Conservation (phyloP, 2,797 vertebrate genomes). For the Lutra lutra region DNA sequence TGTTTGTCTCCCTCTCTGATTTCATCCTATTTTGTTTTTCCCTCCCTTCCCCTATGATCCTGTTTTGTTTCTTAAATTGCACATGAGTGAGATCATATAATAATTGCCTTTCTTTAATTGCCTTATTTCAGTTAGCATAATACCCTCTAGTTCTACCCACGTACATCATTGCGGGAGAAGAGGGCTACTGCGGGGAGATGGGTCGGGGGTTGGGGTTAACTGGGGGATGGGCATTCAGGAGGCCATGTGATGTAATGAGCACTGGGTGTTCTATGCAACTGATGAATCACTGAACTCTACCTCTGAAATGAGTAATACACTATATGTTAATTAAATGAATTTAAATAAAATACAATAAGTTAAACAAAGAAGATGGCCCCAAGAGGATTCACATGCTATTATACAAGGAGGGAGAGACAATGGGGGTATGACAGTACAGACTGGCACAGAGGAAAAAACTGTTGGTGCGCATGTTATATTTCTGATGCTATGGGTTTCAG, state of each 20-base stretch:
- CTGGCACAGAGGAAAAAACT: neutral
- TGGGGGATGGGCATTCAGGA: no score
- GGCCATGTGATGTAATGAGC: neutral
- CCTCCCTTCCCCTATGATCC: neutral
- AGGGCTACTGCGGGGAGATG: neutral
- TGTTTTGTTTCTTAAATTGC: neutral
- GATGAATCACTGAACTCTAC: neutral
- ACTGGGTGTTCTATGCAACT: neutral
- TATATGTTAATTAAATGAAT: neutral
- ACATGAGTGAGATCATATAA: neutral
- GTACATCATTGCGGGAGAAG: neutral
- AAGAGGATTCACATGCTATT: neutral
- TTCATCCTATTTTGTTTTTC: neutral
- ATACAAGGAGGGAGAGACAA: no score
- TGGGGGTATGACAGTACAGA: rapidly evolving
- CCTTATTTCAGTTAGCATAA: neutral
- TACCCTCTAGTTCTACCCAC: neutral
- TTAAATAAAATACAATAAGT: neutral
- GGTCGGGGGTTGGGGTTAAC: neutral
- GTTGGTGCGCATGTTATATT: neutral
- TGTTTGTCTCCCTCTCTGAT: neutral
- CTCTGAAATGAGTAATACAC: neutral
- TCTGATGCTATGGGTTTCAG: neutral
- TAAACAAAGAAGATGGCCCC: neutral
- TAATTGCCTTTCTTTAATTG: neutral